Base-by-base conservation (phyloP, 2,113 vertebrate species). In the Arenaria interpres region DNA sequence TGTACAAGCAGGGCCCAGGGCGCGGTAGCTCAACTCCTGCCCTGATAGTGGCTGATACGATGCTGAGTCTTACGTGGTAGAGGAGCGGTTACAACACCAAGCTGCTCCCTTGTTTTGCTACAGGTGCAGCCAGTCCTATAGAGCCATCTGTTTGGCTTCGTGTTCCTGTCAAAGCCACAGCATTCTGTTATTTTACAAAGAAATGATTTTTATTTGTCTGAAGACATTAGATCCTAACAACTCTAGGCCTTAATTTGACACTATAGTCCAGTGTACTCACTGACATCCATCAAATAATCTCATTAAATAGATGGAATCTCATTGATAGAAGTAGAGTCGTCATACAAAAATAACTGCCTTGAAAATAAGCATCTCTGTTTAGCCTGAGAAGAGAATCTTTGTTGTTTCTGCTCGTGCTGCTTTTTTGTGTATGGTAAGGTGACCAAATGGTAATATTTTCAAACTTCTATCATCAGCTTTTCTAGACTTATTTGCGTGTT, bases 401-500 rank as follows among this genome's bases (percentile, higher is more conserved):
- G 37, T 51, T 91, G 7, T 89, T 95, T 60, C 45, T 59, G 45
- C 18, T 68, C 3, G 0, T 59, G 10, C 50, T 90, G 54, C 51
- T 67, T 71, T 77, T 35, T 39, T 51, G 11, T 13, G 7, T 50
- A 20, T 67, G 35, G 30, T 63, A 59, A 28, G 43, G 27, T 39
- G 27, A 95, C 46, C 28, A 85, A 97, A 95, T 28, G 3, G 20
- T 53, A 35, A 17, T 37, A 62, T 88, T 88, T 90, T 96, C 79
- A 30, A 68, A 24, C 28, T 93, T 60, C 30, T 59, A 11, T 83
- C 66, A 88, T 90, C 14, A 48, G 39, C 37, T 91, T 95, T 87
- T 88, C 63, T 88, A 76, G 74, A 72, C 53, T 84, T 91, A 88
- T 72, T 96, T 96, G 69, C 43, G 56, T 56, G 30, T 53, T 91